phyloP scores from a whole-genome alignment of 1,140 invertebrate genomes.

The Saxidomus purpurata region DNA sequence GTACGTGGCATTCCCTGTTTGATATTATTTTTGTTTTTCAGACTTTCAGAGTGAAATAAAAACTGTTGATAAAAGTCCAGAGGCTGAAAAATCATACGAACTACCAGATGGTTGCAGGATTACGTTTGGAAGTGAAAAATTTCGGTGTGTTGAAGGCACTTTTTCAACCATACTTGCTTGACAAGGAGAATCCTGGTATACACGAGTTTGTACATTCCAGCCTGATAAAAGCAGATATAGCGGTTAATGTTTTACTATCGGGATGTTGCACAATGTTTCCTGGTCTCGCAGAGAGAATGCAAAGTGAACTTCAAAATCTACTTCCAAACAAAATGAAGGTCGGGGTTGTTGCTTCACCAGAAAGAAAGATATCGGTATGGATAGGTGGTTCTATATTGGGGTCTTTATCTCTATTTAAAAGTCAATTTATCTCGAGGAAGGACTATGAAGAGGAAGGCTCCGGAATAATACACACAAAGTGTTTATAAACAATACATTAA shows the following conservation, averaged over 20 bases:
- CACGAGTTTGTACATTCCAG: constrained; percentile 93
- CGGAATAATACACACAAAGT: constrained; percentile 95
- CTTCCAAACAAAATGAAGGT: constrained; percentile 85
- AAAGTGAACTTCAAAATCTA: constrained; percentile 7
- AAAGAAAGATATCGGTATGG: constrained; percentile 79
- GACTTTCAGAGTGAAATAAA: constrained; percentile 95
- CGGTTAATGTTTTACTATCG: constrained; percentile 65
- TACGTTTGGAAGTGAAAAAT: background rate
- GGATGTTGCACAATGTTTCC: constrained; percentile 69
- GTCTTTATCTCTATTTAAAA: constrained; percentile 89
- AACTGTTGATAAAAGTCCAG: constrained; percentile 88
- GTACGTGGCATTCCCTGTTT: no score
- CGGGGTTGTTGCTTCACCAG: constrained; percentile 83
- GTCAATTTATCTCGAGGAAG: constrained; percentile 88
- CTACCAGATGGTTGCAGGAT: constrained; percentile 1
- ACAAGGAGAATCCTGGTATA: constrained; percentile 70
- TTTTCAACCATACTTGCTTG: constrained; percentile 89
- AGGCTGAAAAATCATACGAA: constrained; percentile 68
- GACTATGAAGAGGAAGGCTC: constrained; percentile 97
- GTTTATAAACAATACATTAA: constrained; percentile 81
- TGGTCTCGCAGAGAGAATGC: constrained; percentile 39
- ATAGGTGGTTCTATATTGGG: constrained; percentile 88
- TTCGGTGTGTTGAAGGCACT: constrained; percentile 87
- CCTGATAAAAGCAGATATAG: constrained; percentile 88
- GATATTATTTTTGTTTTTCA: no score